Evolutionary conservation across 2,113 vertebrate genomes (phyloP), one percentile per base, ranked within the genome.

Genomic region (Regulus satrapa): DNA sequence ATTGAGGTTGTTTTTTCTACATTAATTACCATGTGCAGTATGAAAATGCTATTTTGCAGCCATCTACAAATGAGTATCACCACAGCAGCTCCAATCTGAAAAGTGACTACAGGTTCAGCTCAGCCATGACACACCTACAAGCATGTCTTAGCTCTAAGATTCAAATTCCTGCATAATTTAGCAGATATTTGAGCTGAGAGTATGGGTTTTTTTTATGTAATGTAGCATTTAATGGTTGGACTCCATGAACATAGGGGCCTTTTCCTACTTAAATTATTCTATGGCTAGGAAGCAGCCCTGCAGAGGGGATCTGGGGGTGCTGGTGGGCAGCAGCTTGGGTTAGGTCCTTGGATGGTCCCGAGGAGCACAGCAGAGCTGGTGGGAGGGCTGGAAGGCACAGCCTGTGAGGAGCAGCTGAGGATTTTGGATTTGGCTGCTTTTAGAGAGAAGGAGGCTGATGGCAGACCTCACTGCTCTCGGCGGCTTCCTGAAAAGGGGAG

Each of bases 181-280:
- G n/a, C 40, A 85, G 52, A 58, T 21, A 34, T 64, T 63, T 46
- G 29, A 68, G 56, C 49, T 82, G 32, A 54, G 19, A 74, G 28
- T 14, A 34, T 3, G 14, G n/a, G n/a, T n/a, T 25, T 73, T 80
- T 49, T 52, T 51, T 4, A 61, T 7, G 6, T 31, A 80, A 58
- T 4, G 2, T 8, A 87, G 40, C 16, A 73, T 63, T 87, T 76
- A 38, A 61, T 0, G 0, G 15, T 15, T 77, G 32, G 49, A 54
- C 18, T 45, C 1, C 1, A 32, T 43, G 18, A 45, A 45, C 25
- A 49, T 32, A 31, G 20, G 17, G 3, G 6, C 51, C 41, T 73
- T 71, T 52, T 77, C 9, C 29, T 29, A 55, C 25, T 18, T 51
- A 56, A 88, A 63, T 38, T 12, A 31, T 21, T 66, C 14, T n/a